phyloP scores from a whole-genome alignment of 2,888 invertebrate species.

The Mythimna pallens region DNA sequence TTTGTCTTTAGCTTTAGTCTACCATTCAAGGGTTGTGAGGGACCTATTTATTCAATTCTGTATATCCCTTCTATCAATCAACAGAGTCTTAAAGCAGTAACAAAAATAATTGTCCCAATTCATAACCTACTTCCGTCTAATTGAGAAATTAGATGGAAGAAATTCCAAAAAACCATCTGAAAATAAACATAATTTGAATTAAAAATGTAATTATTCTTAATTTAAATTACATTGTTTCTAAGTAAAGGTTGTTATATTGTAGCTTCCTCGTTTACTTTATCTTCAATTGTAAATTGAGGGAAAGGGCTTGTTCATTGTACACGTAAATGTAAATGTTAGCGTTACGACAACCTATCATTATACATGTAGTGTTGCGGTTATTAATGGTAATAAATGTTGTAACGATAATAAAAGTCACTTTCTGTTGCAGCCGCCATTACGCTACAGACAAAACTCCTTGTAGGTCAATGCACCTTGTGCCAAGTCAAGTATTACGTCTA shows the following conservation, averaged over 20 bases:
- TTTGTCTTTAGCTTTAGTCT: no score
- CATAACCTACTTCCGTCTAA: neutral
- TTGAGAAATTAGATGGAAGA: neutral
- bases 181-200: neutral
- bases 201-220: neutral
- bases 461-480: constrained; percentile 4
- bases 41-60: neutral
- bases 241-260: neutral
- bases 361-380: constrained; percentile 28
- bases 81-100: neutral
- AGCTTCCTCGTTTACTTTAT: constrained; percentile 15
- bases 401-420: constrained; percentile 35
- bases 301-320: constrained; percentile 39
- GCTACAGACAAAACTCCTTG: constrained; percentile 2
- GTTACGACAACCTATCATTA: constrained; percentile 39
- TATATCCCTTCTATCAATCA: neutral
- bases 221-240: constrained; percentile 5
- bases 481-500: neutral
- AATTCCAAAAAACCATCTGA: neutral
- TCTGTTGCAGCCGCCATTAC: constrained; percentile 22
- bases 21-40: neutral
- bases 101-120: neutral
- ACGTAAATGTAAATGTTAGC: constrained; percentile 38
- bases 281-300: constrained; percentile 31
- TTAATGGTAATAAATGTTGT: constrained; percentile 41